Conservation (phyloP, 2,113 vertebrate genomes). For the Castor canadensis region DNA sequence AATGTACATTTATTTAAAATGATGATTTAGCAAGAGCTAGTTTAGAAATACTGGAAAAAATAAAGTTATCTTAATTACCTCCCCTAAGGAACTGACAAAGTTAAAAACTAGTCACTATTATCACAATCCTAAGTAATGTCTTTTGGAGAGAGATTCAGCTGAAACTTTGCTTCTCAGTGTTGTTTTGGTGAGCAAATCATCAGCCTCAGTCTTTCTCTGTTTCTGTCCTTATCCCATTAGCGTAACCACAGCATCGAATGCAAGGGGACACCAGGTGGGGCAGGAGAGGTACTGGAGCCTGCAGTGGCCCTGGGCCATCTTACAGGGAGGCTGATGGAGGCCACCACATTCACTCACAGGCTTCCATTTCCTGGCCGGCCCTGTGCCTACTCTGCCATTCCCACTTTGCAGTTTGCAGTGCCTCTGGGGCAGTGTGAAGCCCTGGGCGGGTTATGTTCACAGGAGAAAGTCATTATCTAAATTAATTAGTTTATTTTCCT, state of each 20-base stretch:
- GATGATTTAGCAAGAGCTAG: background rate
- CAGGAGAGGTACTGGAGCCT: background rate
- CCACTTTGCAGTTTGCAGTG: background rate
- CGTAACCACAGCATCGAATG: background rate
- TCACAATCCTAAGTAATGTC: background rate
- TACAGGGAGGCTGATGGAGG: conserved; percentile 3
- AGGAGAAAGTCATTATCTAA: conserved; percentile 41
- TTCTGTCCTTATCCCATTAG: too few species aligned
- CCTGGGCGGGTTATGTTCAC: background rate
- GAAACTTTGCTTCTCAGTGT: background rate
- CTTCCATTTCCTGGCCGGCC: background rate
- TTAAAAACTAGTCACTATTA: background rate
- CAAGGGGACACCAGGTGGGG: background rate
- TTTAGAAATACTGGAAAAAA: background rate
- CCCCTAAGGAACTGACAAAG: background rate
- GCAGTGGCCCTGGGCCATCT: background rate
- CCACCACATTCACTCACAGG: background rate
- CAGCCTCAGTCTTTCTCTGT: background rate
- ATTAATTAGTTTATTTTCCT: conserved; percentile 59
- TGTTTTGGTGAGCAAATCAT: background rate
- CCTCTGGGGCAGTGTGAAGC: background rate
- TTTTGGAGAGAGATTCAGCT: background rate
- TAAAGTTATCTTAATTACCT: background rate
- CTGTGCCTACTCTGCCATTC: conserved; percentile 6
- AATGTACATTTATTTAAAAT: background rate